These are phyloP conservation scores for Cataglyphis hispanica DNA, from an alignment of 1,140 invertebrate species.

Conservation along the genomic window DNA sequence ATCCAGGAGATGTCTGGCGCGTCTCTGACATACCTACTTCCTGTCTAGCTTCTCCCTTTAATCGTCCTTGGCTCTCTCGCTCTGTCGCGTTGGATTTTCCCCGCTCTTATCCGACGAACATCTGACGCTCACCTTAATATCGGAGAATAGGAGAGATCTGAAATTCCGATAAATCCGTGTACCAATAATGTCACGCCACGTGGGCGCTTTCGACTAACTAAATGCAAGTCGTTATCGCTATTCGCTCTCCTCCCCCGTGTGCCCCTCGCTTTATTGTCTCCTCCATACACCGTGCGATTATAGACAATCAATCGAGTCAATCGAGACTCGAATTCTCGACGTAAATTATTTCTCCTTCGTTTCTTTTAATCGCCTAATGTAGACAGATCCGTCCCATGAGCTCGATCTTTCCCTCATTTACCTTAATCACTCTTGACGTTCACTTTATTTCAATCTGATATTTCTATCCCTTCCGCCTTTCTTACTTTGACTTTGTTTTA, in stretches of 20 bases:
- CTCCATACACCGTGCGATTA: not conserved
- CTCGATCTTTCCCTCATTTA: not conserved
- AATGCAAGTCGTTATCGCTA: constrained; percentile 34
- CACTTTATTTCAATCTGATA: constrained; percentile 17
- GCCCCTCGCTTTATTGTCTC: constrained; percentile 38
- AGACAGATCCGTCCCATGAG: not conserved
- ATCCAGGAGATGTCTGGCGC: constrained; percentile 9
- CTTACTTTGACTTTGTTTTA: not conserved
- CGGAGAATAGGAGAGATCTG: constrained; percentile 48
- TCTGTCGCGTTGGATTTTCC: constrained; percentile 21
- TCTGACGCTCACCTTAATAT: constrained; percentile 44
- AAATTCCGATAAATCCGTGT: constrained; percentile 55
- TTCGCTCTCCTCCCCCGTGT: not conserved
- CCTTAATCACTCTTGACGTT: not conserved
- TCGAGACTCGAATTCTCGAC: not conserved
- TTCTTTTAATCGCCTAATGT: not conserved
- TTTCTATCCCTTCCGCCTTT: not conserved
- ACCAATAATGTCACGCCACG: constrained; percentile 45
- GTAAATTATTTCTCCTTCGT: not conserved
- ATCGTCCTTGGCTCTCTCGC: constrained; percentile 36
- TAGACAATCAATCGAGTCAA: constrained; percentile 28
- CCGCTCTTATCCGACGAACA: constrained; percentile 44
- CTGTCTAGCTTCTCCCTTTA: constrained; percentile 11
- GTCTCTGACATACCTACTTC: not conserved
- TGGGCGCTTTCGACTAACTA: not conserved